phyloP scores from a whole-genome alignment of 2,113 vertebrate genomes.

The Paracanthobrama guichenoti region DNA sequence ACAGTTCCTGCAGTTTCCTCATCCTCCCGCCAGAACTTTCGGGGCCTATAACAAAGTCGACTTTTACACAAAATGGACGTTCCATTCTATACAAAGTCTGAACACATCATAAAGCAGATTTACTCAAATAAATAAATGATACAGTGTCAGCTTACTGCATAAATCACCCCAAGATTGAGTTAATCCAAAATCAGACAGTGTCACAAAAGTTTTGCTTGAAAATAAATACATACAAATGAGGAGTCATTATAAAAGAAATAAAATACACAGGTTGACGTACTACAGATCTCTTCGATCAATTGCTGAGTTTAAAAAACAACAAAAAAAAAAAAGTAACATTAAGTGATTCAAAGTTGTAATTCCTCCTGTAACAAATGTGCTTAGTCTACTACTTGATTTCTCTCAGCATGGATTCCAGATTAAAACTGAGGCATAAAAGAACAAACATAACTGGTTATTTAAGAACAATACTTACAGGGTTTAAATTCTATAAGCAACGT shows the following conservation, averaged over 20 bases:
- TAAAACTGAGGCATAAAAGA: neutral
- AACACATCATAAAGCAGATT: constrained; percentile 18
- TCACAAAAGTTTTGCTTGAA: constrained; percentile 7
- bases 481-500: constrained; percentile 7
- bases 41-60: neutral
- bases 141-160: constrained; percentile 15
- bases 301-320: neutral
- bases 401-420: neutral
- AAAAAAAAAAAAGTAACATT: neutral
- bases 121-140: constrained; percentile 48
- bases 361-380: neutral
- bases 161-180: neutral
- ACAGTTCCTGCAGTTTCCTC: constrained; percentile 27
- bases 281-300: neutral
- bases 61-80: constrained; percentile 7
- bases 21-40: neutral
- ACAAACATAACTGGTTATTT: neutral
- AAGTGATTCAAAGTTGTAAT: neutral
- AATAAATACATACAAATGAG: constrained; percentile 37
- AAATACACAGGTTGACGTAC: constrained; percentile 1
- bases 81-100: constrained; percentile 19
- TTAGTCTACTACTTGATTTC: neutral
- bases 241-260: constrained; percentile 2
- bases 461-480: neutral
- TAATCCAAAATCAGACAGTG: constrained; percentile 41